Conservation (phyloP, 2,888 invertebrate genomes). For the Lithophane leautieri region DNA sequence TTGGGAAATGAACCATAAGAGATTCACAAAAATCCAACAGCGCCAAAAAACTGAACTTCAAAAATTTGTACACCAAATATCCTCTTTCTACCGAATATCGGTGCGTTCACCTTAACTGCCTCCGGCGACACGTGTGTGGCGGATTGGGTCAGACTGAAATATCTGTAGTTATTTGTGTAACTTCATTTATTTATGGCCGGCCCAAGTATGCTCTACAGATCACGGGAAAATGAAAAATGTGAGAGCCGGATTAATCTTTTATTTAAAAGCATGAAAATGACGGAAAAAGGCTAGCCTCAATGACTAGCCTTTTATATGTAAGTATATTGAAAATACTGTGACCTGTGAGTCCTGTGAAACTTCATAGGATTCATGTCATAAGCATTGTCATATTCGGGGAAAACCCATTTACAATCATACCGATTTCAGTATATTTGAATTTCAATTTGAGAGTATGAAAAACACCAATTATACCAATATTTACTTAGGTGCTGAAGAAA, state of each 20-base stretch:
- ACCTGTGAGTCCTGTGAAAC: not conserved
- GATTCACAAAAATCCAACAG: not conserved
- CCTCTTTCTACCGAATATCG: slow-evolving; percentile 22
- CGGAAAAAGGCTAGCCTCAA: not conserved
- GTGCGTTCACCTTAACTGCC: slow-evolving; percentile 53
- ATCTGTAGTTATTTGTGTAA: slow-evolving; percentile 59
- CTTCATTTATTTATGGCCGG: slow-evolving; percentile 53
- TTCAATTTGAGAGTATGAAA: not conserved
- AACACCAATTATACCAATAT: not conserved
- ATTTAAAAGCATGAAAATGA: slow-evolving; percentile 31
- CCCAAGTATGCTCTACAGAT: slow-evolving; percentile 40
- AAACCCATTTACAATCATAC: not conserved
- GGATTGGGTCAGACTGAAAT: slow-evolving; percentile 64
- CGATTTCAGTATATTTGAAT: not conserved
- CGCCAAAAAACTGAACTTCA: not conserved
- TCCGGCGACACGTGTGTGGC: slow-evolving; percentile 53
- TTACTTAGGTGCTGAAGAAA: not conserved
- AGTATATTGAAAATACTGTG: not conserved
- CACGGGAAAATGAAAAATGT: slow-evolving; percentile 43
- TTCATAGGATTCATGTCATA: not conserved
- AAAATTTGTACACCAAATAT: not conserved
- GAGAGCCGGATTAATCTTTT: slow-evolving; percentile 37
- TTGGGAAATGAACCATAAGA: no score
- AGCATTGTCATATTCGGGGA: not conserved
- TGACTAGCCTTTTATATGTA: no score